Evolutionary conservation across 2,888 invertebrate genomes (phyloP).

Genomic region (Ophioninae sp.): DNA sequence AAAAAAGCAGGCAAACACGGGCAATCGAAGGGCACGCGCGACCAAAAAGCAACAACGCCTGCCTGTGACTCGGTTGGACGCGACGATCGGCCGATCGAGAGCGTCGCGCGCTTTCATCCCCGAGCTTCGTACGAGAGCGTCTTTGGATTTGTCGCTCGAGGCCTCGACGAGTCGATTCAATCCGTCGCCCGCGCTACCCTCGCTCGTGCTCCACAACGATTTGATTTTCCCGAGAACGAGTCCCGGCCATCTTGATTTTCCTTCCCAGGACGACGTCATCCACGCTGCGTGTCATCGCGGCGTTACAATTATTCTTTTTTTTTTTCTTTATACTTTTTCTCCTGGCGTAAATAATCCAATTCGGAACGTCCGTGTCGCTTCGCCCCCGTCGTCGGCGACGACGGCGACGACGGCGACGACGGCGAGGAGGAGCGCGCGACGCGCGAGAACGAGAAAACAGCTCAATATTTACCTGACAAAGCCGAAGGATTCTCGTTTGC

Average conservation of each 20-base stretch:
- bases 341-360: not conserved
- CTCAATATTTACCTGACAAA: constrained; percentile 85
- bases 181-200: constrained; percentile 88
- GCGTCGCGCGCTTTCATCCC: constrained; percentile 56
- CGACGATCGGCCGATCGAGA: constrained; percentile 58
- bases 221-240: constrained; percentile 94
- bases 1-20: constrained; percentile 31
- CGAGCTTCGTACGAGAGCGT: constrained; percentile 61
- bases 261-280: constrained; percentile 82
- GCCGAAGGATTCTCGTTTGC: constrained; percentile 86
- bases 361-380: not conserved
- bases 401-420: too few species aligned
- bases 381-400: too few species aligned
- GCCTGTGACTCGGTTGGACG: constrained; percentile 65
- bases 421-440: too few species aligned
- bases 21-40: constrained; percentile 57
- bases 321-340: constrained; percentile 24
- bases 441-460: constrained; percentile 9
- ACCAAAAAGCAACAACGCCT: constrained; percentile 58
- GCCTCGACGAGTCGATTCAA: constrained; percentile 87
- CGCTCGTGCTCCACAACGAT: constrained; percentile 92
- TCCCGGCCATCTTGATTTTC: constrained; percentile 86
- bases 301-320: constrained; percentile 46
- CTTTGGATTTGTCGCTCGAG: constrained; percentile 84
- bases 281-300: constrained; percentile 77